A percentile compares a stretch with the other conserved stretches of the same genome.
Conservation (phyloP, 2,113 vertebrate species). For the Castor canadensis region DNA sequence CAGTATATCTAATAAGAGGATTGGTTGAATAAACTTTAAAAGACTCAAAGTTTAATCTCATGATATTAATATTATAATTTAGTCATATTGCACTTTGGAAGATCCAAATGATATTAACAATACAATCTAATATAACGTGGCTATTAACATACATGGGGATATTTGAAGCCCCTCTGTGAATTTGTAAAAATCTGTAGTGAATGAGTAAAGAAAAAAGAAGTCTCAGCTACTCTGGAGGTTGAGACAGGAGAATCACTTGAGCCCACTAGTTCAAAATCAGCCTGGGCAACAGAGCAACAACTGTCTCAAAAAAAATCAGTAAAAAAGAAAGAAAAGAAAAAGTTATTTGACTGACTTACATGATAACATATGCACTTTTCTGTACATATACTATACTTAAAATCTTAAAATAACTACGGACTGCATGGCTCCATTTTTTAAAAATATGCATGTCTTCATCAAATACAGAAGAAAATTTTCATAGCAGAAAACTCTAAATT, state of each 20-base stretch:
- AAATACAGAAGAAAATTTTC: background rate
- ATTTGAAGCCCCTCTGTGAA: too few relatives aligned
- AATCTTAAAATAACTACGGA: too few relatives aligned
- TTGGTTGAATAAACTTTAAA: slow-evolving; percentile 34
- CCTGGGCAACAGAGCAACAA: background rate
- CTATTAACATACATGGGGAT: background rate
- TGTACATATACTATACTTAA: background rate
- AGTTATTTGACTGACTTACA: background rate
- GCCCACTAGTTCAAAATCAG: background rate
- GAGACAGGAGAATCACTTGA: background rate
- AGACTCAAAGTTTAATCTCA: background rate
- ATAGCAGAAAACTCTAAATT: background rate
- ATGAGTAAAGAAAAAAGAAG: background rate
- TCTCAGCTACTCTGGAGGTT: too few relatives aligned
- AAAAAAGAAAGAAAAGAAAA: background rate
- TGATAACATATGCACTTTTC: background rate
- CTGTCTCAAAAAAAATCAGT: background rate
- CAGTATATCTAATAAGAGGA: background rate
- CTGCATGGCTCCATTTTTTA: background rate
- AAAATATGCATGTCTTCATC: background rate
- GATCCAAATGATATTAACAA: background rate
- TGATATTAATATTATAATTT: background rate
- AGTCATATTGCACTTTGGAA: slow-evolving; percentile 32
- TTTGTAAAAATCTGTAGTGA: background rate
- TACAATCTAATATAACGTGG: background rate